These are phyloP conservation scores for Oryctolagus cuniculus DNA, from an alignment of 2,113 vertebrate species.

Conservation along the genomic window mOryCun1.1 NC_091432.1:46713001-46713500, in stretches of 20 bases:
- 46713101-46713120: neutral
- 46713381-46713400: constrained; percentile 76
- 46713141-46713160: neutral
- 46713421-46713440: constrained; percentile 73
- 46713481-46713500: constrained; percentile 70
- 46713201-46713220: neutral
- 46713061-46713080: constrained; percentile 73
- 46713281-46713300: constrained; percentile 82
- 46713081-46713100: constrained; percentile 30
- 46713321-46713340: constrained; percentile 67
- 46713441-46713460: constrained; percentile 67
- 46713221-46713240: constrained; percentile 54
- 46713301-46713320: constrained; percentile 76
- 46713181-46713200: neutral
- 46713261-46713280: constrained; percentile 73
- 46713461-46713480: constrained; percentile 71
- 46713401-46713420: constrained; percentile 65
- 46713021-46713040: constrained; percentile 65
- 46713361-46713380: constrained; percentile 48
- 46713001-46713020: constrained; percentile 81
- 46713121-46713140: neutral
- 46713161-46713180: neutral
- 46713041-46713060: constrained; percentile 61
- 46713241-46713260: constrained; percentile 66
- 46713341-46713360: neutral